Percentiles rank a stretch among this genome's conserved stretches.
Conservation (phyloP, 2,888 invertebrate species). For the Mactromeris polynyma region DNA sequence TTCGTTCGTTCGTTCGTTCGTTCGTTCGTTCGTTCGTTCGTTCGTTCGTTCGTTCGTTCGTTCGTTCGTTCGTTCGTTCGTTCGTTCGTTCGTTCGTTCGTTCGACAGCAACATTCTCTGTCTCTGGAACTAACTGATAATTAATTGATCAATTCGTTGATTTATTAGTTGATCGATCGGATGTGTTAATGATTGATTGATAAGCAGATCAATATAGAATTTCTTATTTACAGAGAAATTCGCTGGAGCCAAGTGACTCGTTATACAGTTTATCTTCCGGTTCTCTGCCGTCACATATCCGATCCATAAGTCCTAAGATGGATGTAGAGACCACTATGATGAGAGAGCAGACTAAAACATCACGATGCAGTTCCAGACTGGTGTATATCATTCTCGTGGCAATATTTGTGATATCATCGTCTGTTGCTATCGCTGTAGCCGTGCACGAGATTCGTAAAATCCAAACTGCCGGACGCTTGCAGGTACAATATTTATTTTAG, state of each 20-base stretch:
- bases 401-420: constrained; percentile 42
- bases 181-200: too few species aligned
- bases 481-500: not conserved
- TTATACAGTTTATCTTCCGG: constrained; percentile 43
- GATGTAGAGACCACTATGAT: constrained; percentile 9
- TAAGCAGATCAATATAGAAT: not conserved
- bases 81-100: too few species aligned
- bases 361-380: constrained; percentile 25
- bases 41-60: too few species aligned
- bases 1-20: too few species aligned
- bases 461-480: constrained; percentile 10
- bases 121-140: too few species aligned
- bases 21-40: too few species aligned
- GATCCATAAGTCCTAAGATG: constrained; percentile 34
- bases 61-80: too few species aligned
- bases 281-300: constrained; percentile 41
- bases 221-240: constrained; percentile 3
- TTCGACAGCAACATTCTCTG: too few species aligned
- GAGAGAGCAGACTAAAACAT: not conserved
- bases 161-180: too few species aligned
- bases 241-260: constrained; percentile 4
- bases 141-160: too few species aligned
- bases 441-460: constrained; percentile 38
- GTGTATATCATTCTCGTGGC: constrained; percentile 33
- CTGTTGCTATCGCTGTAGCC: constrained; percentile 31